Evolutionary conservation across 2,888 invertebrate species (phyloP), one percentile per base, ranked within the genome.

Genomic region (Therioaphis trifolii): DNA sequence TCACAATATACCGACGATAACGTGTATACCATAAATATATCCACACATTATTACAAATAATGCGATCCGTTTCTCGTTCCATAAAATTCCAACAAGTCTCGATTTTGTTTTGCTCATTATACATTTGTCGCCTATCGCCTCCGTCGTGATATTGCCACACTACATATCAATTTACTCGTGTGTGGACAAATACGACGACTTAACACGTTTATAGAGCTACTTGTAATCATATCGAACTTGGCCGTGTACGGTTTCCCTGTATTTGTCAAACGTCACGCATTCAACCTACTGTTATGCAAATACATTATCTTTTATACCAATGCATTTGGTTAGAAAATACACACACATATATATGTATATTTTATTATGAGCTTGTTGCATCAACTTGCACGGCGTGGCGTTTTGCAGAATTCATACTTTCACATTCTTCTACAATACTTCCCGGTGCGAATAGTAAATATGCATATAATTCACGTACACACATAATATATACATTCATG

Each of bases 371-470:
- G 40, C 75, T 75, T 75, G 58, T 75, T 58, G 75, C 40, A 58
- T 75, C 75, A 40, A 72, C 52, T 72, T 52, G 72, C 72, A 7
- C 35, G 29, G 52, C 72, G 72, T 29, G 3, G 11, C 18, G 46
- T 29, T 63, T 29, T 18, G 18, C 11, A 63, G 27, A 29, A 63
- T 29, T 29, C 55, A 27, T 46, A 66, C 78, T 78, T 78, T 78
- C 78, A 78, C 80, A 80, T 80, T 80, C 80, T 61, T 72, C 12
- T 14, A 21, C 77, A 21, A 66, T 77, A 80, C 80, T 80, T 80
- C 80, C 80, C 55, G 69, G 69, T 71, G 21, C 29, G 15, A 71
- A 71, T 2, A n/a, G 0, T 52, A 35, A 35, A 35, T 35, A 35
- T 35, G 35, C 35, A 35, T 35, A 35, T n/a, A 49, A 29, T 29